Evolutionary conservation across 2,113 vertebrate species (phyloP).

Genomic region (Eulacestoma nigropectus): DNA sequence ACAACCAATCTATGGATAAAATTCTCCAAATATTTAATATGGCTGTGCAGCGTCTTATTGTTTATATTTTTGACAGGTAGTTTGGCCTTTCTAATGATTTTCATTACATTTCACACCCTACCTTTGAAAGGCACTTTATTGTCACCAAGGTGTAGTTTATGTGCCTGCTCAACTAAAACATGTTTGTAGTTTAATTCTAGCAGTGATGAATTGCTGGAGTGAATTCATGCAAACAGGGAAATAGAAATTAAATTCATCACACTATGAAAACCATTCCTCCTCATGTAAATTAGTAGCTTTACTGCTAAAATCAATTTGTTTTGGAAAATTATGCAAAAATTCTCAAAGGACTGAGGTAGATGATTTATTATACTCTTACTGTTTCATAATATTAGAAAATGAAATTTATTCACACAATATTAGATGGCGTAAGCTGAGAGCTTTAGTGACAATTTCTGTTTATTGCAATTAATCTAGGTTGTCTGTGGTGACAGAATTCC

Average conservation of each 20-base stretch:
- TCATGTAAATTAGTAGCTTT: constrained; percentile 76
- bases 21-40: neutral
- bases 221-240: constrained; percentile 73
- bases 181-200: constrained; percentile 68
- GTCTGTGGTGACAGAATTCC: constrained; percentile 53
- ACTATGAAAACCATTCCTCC: constrained; percentile 70
- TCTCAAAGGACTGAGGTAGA: constrained; percentile 73
- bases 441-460: constrained; percentile 71
- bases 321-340: constrained; percentile 80
- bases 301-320: constrained; percentile 79
- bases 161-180: constrained; percentile 61
- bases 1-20: neutral
- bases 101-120: neutral
- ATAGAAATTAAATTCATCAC: constrained; percentile 79
- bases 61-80: neutral
- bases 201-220: constrained; percentile 73
- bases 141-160: constrained; percentile 63
- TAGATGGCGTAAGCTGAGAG: constrained; percentile 64
- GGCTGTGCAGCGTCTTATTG: neutral
- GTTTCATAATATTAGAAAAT: constrained; percentile 73
- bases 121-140: constrained; percentile 46
- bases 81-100: neutral
- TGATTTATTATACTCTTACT: constrained; percentile 76
- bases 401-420: constrained; percentile 75
- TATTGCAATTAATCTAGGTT: constrained; percentile 70